phyloP scores from a whole-genome alignment of 64 coral and sea anemone species.

The Platygyra sinensis region DNA sequence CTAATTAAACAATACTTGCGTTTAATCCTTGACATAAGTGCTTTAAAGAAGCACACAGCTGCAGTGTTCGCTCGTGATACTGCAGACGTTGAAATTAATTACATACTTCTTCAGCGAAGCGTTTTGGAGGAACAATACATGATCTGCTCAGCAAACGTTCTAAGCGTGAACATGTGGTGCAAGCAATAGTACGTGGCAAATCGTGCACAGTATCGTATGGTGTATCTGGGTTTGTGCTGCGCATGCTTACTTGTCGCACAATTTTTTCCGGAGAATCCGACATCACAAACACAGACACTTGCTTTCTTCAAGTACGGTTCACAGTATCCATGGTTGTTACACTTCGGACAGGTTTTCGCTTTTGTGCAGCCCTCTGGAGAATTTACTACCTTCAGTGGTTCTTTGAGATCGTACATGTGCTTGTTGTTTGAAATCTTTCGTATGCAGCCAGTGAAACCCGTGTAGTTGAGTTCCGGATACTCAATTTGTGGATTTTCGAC shows the following conservation, averaged over 20 bases:
- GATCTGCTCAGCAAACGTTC: no score
- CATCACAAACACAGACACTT: constrained; percentile 79
- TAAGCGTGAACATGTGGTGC: no score
- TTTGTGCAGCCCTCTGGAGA: constrained; percentile 56
- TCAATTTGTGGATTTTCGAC: constrained; percentile 50
- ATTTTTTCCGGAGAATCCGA: constrained; percentile 61
- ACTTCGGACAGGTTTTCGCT: constrained; percentile 41
- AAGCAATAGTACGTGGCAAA: no score
- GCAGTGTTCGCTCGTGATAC: no score
- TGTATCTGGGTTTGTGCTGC: not conserved
- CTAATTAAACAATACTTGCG: no score
- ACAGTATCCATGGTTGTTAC: constrained; percentile 82
- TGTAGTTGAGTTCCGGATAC: constrained; percentile 67
- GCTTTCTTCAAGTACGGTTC: constrained; percentile 52
- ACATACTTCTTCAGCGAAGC: no score
- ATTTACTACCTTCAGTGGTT: constrained; percentile 62
- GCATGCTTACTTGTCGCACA: constrained; percentile 67
- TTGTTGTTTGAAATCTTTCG: constrained; percentile 73
- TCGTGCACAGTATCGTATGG: no score
- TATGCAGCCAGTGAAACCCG: constrained; percentile 83
- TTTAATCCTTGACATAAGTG: no score
- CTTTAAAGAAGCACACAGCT: no score
- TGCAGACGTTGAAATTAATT: no score
- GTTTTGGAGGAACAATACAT: no score
- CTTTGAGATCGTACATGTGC: constrained; percentile 82